These are phyloP conservation scores for Aldabrachelys gigantea DNA, from an alignment of 2,113 vertebrate species.

Conservation along the genomic window DNA sequence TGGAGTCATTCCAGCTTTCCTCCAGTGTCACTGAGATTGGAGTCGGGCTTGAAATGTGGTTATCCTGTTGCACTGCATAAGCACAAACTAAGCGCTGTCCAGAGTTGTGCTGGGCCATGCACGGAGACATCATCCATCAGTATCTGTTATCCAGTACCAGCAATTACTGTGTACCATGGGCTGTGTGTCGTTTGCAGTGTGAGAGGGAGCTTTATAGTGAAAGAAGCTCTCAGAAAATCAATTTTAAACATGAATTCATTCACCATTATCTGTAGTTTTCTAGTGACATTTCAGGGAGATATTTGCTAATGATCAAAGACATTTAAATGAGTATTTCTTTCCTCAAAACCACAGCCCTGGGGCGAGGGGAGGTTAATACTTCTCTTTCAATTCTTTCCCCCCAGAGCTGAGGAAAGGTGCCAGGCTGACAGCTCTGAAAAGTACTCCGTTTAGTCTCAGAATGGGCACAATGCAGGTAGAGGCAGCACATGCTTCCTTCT, in stretches of 20 bases:
- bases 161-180: neutral
- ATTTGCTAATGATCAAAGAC: neutral
- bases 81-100: neutral
- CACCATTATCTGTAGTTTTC: neutral
- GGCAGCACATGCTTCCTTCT: neutral
- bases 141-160: too few relatives aligned
- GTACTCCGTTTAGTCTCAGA: neutral
- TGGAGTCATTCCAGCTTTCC: neutral
- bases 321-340: slow-evolving; percentile 1
- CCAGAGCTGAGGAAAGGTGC: fast-evolving
- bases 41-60: neutral
- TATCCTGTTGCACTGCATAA: neutral
- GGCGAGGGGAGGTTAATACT: neutral
- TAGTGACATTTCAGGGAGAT: neutral
- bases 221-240: neutral
- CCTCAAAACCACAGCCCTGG: neutral
- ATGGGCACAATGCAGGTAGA: neutral
- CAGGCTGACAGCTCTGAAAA: fast-evolving
- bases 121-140: neutral
- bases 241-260: too few relatives aligned
- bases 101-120: fast-evolving
- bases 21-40: neutral
- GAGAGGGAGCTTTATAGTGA: neutral
- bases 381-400: neutral
- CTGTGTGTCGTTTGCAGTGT: neutral